These are phyloP conservation scores for Phyllostomus hastatus DNA, from an alignment of 2,113 vertebrate species.

Conservation along the genomic window DNA sequence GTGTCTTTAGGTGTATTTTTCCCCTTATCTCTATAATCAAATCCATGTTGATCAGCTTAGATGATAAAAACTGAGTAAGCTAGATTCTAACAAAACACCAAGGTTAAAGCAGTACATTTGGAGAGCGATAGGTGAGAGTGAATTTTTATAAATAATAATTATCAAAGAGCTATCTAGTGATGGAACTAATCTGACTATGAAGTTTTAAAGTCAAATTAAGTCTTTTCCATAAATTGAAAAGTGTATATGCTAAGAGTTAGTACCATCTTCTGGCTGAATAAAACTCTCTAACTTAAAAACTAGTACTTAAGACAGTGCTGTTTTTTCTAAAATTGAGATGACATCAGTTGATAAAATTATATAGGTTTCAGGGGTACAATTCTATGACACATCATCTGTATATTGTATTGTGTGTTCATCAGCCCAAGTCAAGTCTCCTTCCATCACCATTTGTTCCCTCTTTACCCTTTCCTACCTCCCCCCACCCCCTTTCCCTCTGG, in stretches of 20 bases:
- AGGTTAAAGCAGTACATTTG: not conserved
- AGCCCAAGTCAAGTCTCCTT: not conserved
- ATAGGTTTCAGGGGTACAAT: not conserved
- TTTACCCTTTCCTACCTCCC: not conserved
- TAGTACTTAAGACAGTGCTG: not conserved
- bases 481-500: not conserved
- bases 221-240: not conserved
- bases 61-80: not conserved
- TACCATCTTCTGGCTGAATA: not conserved
- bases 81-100: not conserved
- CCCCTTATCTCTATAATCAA: not conserved
- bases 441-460: not conserved
- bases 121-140: not conserved
- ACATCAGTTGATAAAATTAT: not conserved
- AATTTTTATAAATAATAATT: not conserved
- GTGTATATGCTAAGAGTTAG: not conserved
- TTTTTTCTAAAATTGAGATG: not conserved
- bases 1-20: not conserved
- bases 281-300: not conserved
- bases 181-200: not conserved
- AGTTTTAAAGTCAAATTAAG: conserved; percentile 22
- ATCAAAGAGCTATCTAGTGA: not conserved
- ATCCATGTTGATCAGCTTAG: not conserved
- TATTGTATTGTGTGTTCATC: not conserved
- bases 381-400: not conserved